phyloP scores from a whole-genome alignment of 1,140 invertebrate genomes.

The Lasioglossum baleicum region DNA sequence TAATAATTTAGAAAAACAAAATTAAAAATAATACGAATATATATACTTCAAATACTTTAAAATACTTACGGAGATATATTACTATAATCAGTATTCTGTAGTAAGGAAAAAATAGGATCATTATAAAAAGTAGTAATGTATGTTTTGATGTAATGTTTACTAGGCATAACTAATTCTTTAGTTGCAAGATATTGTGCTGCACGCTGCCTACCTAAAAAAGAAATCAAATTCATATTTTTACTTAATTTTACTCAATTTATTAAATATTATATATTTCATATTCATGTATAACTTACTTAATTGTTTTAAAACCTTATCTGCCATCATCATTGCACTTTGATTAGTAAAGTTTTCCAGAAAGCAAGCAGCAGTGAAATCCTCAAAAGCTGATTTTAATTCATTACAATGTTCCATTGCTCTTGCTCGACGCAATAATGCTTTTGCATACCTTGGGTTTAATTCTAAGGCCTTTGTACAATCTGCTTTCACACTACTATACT shows the following conservation, averaged over 20 bases:
- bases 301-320: slow-evolving; percentile 92
- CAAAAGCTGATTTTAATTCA: slow-evolving; percentile 89
- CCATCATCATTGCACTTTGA: slow-evolving; percentile 87
- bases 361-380: slow-evolving; percentile 95
- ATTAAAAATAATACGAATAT: slow-evolving; percentile 15
- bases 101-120: slow-evolving; percentile 84
- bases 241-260: no score
- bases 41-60: slow-evolving; percentile 11
- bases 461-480: slow-evolving; percentile 93
- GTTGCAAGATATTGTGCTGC: slow-evolving; percentile 86
- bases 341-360: slow-evolving; percentile 94
- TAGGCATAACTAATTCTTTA: slow-evolving; percentile 88
- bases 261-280: no score
- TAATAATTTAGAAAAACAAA: no score
- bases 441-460: slow-evolving; percentile 92
- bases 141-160: slow-evolving; percentile 90
- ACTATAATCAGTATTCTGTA: slow-evolving; percentile 55
- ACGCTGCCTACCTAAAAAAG: slow-evolving; percentile 83
- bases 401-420: slow-evolving; percentile 90
- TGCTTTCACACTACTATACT: slow-evolving; percentile 90
- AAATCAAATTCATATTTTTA: no score
- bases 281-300: slow-evolving; percentile 83
- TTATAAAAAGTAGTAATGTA: slow-evolving; percentile 92
- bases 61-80: slow-evolving; percentile 62
- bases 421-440: slow-evolving; percentile 92